A percentile compares a stretch with the other conserved stretches of the same genome.
These are phyloP conservation scores for Scarus forsteni DNA, from an alignment of 2,797 vertebrate genomes.

Conservation along the genomic window DNA sequence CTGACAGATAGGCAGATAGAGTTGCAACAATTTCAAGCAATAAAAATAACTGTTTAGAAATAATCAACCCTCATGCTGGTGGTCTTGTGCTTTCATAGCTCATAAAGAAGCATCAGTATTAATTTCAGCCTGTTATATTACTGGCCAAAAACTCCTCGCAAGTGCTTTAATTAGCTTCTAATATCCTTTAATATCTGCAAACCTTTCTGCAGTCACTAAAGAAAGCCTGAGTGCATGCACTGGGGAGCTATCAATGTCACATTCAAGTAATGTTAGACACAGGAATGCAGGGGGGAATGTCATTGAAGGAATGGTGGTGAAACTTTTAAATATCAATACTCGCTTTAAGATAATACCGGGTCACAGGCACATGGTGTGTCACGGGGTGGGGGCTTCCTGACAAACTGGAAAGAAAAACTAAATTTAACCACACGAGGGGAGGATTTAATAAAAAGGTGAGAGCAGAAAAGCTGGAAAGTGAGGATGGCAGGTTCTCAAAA, in stretches of 20 bases:
- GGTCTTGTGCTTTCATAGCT: too few species aligned
- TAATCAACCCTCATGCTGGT: too few species aligned
- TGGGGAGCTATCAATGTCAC: constrained; percentile 44
- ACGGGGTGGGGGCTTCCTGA: not conserved
- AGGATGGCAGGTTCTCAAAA: constrained; percentile 3
- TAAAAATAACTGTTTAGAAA: too few species aligned
- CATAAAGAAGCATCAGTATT: too few species aligned
- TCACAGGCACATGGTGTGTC: not conserved
- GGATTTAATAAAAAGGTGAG: constrained; percentile 28
- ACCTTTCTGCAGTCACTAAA: constrained; percentile 35
- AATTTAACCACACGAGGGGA: constrained; percentile 6
- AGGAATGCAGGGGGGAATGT: constrained; percentile 51
- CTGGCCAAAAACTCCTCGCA: too few species aligned
- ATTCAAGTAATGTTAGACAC: constrained; percentile 38
- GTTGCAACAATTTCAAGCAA: too few species aligned
- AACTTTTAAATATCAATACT: constrained; percentile 32
- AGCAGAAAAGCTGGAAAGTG: constrained; percentile 18
- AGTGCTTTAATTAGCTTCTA: constrained; percentile 13
- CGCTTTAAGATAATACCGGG: constrained; percentile 50
- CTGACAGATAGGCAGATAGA: too few species aligned
- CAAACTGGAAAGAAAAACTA: not conserved
- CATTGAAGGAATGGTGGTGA: constrained; percentile 17
- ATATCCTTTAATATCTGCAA: constrained; percentile 62
- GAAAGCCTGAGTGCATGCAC: constrained; percentile 20
- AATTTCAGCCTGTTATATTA: too few species aligned